These are phyloP conservation scores for Callocephalon fimbriatum DNA, from an alignment of 2,113 vertebrate genomes.

Conservation along the genomic window DNA sequence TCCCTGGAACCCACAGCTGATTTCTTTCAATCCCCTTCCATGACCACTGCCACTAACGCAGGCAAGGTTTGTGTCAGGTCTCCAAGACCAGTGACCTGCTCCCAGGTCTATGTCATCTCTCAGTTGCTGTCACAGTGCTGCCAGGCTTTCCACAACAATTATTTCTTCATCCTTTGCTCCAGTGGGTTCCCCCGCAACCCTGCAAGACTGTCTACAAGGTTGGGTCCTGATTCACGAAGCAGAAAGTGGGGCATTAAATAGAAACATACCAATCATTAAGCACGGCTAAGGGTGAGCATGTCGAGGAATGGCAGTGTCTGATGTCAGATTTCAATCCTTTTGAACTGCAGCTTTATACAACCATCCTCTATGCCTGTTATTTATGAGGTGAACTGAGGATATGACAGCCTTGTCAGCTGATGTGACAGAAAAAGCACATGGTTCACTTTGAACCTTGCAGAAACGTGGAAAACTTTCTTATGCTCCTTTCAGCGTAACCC, in stretches of 20 bases:
- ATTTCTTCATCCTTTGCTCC: neutral
- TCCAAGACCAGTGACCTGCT: fast-evolving
- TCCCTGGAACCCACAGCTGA: neutral
- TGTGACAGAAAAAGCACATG: neutral
- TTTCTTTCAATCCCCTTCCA: neutral
- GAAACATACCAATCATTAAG: neutral
- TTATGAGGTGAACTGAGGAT: slow-evolving; percentile 45
- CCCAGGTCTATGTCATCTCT: neutral
- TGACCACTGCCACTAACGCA: neutral
- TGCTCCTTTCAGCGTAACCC: neutral
- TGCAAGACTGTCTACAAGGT: neutral
- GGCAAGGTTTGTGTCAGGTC: neutral
- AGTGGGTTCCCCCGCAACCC: neutral
- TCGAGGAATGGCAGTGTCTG: neutral
- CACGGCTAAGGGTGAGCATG: neutral
- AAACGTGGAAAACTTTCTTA: neutral
- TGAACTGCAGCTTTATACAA: neutral
- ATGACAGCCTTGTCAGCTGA: neutral
- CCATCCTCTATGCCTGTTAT: neutral
- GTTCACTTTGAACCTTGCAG: neutral
- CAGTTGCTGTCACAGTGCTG: neutral
- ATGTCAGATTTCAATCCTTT: slow-evolving; percentile 5
- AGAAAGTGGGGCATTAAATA: neutral
- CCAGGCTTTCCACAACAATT: neutral
- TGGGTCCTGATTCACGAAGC: neutral